A percentile compares a stretch with the other conserved stretches of the same genome.
Conservation (phyloP, 2,797 vertebrate genomes). For the Betta splendens region DNA sequence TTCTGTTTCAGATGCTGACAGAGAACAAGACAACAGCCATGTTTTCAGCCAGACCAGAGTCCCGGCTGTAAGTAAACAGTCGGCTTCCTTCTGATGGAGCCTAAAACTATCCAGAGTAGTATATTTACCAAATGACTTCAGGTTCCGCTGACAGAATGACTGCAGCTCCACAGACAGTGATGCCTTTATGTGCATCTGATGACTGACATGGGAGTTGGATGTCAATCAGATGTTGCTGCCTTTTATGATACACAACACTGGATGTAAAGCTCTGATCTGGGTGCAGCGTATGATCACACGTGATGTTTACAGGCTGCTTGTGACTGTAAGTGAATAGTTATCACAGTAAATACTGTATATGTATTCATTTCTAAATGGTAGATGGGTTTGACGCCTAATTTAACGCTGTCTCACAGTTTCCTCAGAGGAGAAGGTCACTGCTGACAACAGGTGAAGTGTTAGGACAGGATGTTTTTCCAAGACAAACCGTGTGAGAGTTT, state of each 20-base stretch:
- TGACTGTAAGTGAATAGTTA: background rate
- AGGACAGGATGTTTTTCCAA: conserved; percentile 51
- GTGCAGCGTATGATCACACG: background rate
- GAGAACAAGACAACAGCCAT: conserved; percentile 79
- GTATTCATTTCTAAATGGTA: background rate
- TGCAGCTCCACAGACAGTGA: background rate
- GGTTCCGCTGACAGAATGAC: too few relatives aligned
- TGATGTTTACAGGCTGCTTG: background rate
- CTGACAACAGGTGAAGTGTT: conserved; percentile 28
- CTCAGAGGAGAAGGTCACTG: conserved; percentile 18
- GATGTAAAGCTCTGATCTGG: background rate
- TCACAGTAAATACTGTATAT: background rate
- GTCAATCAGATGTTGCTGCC: conserved; percentile 2
- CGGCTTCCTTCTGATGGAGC: too few relatives aligned
- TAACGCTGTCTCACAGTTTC: conserved; percentile 1
- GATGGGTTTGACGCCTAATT: background rate
- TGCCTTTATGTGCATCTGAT: background rate
- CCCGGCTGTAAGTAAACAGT: conserved; percentile 72
- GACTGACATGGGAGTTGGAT: background rate
- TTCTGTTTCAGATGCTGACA: conserved; percentile 77
- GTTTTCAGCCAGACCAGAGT: conserved; percentile 73
- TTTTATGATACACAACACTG: background rate
- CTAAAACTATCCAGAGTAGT: too few relatives aligned
- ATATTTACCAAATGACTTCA: too few relatives aligned
- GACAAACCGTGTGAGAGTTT: conserved; percentile 27